Evolutionary conservation across 2,888 invertebrate genomes (phyloP).

Genomic region (Metacarcinus magister): DNA sequence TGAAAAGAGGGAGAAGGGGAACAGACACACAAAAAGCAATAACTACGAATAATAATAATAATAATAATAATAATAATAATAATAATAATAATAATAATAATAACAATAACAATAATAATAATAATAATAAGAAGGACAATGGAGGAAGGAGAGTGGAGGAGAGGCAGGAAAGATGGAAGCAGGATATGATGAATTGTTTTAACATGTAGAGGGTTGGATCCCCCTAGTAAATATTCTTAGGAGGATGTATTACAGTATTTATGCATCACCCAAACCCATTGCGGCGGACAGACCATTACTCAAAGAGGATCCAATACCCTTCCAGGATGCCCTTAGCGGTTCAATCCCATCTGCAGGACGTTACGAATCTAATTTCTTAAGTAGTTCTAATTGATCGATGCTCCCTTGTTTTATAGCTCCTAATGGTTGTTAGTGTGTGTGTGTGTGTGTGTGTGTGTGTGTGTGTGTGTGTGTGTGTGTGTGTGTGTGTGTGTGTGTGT

Average conservation of each 20-base stretch:
- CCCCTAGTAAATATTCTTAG: too few species aligned
- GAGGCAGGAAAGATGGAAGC: not conserved
- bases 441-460: not conserved
- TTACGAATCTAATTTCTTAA: too few species aligned
- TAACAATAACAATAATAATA: too few species aligned
- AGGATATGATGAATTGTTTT: not conserved
- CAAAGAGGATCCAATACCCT: not conserved
- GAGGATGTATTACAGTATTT: not conserved
- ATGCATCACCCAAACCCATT: slow-evolving; percentile 21
- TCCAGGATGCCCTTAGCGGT: not conserved
- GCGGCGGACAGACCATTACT: not conserved
- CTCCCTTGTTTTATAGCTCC: not conserved
- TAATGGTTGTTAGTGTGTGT: not conserved
- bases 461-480: not conserved
- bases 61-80: too few species aligned
- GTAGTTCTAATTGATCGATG: not conserved
- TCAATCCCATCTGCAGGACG: not conserved
- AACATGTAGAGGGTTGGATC: too few species aligned
- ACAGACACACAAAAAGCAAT: not conserved
- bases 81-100: too few species aligned
- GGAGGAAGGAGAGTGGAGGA: not conserved
- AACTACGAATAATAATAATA: too few species aligned
- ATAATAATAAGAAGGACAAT: too few species aligned
- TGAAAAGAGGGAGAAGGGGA: not conserved
- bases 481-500: not conserved